phyloP scores from a whole-genome alignment of 2,888 invertebrate genomes.

The Hydraecia micacea region DNA sequence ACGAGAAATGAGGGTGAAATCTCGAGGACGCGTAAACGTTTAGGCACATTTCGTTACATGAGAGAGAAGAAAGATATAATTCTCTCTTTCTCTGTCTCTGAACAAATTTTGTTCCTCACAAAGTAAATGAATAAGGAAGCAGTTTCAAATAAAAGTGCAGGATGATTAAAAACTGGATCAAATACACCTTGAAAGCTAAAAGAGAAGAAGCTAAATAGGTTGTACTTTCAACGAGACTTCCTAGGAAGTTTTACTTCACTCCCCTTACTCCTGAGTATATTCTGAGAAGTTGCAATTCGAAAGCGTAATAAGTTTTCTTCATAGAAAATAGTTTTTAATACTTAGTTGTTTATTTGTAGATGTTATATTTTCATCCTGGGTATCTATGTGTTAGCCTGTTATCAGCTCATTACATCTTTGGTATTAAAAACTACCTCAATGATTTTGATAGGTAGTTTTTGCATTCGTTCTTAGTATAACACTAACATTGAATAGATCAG shows the following conservation, averaged over 20 bases:
- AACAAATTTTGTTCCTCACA: neutral
- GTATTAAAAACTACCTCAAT: too few species aligned
- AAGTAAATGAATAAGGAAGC: neutral
- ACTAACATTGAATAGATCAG: too few species aligned
- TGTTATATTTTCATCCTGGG: neutral
- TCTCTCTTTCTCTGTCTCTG: neutral
- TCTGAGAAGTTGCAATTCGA: slow-evolving; percentile 7
- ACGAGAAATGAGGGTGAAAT: neutral
- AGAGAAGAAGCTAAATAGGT: slow-evolving; percentile 1
- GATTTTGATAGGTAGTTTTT: too few species aligned
- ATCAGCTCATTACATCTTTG: too few species aligned
- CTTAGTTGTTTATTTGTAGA: neutral
- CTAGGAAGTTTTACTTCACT: slow-evolving; percentile 1
- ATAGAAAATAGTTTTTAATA: neutral
- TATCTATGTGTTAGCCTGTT: neutral
- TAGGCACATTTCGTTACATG: neutral
- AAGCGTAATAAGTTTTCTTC: neutral
- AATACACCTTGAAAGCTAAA: neutral
- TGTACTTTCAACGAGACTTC: neutral
- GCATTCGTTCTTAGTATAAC: too few species aligned
- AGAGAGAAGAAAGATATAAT: neutral
- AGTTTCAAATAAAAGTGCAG: neutral
- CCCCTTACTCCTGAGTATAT: too few species aligned
- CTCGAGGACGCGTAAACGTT: neutral
- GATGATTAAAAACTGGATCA: neutral